Conservation (phyloP, 2,797 vertebrate genomes). For the Paguma larvata region DNA sequence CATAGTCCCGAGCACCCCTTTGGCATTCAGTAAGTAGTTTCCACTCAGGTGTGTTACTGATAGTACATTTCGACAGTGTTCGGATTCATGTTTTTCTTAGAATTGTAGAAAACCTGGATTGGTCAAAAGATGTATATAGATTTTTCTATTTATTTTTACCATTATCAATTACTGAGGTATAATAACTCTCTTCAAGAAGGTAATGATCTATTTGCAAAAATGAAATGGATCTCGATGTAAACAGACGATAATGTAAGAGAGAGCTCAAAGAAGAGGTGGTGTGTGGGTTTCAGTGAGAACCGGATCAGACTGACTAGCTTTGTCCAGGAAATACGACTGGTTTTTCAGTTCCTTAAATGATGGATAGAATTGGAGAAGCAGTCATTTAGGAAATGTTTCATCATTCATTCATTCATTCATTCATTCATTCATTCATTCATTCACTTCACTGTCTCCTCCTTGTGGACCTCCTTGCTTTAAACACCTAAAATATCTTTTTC, state of each 20-base stretch:
- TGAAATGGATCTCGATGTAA: neutral
- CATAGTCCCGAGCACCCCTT: neutral
- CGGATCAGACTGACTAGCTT: neutral
- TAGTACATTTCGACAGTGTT: neutral
- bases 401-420: neutral
- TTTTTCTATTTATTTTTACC: neutral
- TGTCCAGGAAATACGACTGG: neutral
- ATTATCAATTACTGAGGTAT: neutral
- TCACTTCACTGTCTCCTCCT: neutral
- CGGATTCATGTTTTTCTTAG: neutral
- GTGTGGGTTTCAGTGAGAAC: neutral
- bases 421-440: neutral
- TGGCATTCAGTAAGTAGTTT: neutral
- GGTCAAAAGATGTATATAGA: neutral
- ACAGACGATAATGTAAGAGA: neutral
- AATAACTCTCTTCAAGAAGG: neutral
- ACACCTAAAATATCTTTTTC: neutral
- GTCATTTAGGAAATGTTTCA: neutral
- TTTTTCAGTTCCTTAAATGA: neutral
- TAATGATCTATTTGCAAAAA: neutral
- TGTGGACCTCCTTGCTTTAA: neutral
- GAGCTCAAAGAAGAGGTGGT: neutral
- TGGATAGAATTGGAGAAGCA: neutral
- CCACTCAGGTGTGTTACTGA: neutral
- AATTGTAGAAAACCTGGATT: neutral